phyloP scores from a whole-genome alignment of 1,140 invertebrate species.

The Danaus plexippus region DNA sequence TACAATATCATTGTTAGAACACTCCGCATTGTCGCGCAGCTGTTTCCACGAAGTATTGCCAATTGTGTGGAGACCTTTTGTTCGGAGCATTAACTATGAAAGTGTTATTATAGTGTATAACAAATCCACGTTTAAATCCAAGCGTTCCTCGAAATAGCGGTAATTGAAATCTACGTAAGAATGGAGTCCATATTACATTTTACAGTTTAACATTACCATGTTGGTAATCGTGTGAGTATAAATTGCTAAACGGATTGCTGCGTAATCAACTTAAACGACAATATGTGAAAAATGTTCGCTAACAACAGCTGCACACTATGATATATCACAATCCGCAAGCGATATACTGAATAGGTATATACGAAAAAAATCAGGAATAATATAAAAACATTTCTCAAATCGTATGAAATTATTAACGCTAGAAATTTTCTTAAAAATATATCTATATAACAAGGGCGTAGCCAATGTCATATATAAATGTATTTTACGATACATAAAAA shows the following conservation, averaged over 20 bases:
- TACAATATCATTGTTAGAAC: conserved; percentile 67
- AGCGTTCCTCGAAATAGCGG: neutral
- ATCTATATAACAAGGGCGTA: too few species aligned
- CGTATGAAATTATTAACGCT: too few species aligned
- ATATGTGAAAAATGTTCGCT: conserved; percentile 42
- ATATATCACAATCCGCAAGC: conserved; percentile 34
- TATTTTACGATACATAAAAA: too few species aligned
- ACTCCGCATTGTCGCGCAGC: conserved; percentile 49
- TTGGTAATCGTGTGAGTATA: neutral
- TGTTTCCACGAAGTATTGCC: conserved; percentile 59
- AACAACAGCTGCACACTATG: conserved; percentile 26
- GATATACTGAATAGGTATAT: too few species aligned
- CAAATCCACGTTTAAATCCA: conserved; percentile 24
- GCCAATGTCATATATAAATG: too few species aligned
- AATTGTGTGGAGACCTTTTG: conserved; percentile 60
- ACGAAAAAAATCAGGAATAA: too few species aligned
- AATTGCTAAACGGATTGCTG: conserved; percentile 8
- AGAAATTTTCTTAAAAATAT: too few species aligned
- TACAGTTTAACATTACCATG: too few species aligned
- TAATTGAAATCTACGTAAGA: too few species aligned
- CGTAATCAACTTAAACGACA: conserved; percentile 40
- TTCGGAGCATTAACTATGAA: conserved; percentile 58
- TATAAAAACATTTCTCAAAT: too few species aligned
- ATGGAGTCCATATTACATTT: too few species aligned
- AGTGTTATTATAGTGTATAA: conserved; percentile 48